phyloP scores from a whole-genome alignment of 2,113 vertebrate species.

The Boulengeromyrus knoepffleri region DNA sequence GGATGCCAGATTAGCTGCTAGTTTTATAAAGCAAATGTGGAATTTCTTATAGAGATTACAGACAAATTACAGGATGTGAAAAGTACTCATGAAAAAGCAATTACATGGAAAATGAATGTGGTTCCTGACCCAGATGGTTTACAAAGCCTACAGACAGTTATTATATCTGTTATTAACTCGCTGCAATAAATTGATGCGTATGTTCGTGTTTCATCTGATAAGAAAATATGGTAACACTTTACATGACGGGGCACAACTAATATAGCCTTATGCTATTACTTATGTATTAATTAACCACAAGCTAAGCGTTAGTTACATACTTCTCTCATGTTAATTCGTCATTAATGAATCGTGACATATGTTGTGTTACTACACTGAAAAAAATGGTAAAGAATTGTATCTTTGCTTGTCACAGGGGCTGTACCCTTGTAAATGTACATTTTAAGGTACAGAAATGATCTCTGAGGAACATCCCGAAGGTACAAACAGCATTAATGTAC shows the following conservation, averaged over 20 bases:
- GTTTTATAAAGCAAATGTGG: not conserved
- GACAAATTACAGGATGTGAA: slow-evolving; percentile 18
- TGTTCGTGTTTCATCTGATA: not conserved
- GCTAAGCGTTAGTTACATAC: not conserved
- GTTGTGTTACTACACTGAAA: not conserved
- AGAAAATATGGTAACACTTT: not conserved
- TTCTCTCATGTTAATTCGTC: not conserved
- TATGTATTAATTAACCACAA: not conserved
- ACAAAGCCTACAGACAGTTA: not conserved
- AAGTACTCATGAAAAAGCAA: slow-evolving; percentile 17
- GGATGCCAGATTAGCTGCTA: not conserved
- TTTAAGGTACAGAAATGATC: no score
- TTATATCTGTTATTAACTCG: not conserved
- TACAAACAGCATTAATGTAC: no score
- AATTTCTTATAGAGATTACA: not conserved
- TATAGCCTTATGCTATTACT: not conserved
- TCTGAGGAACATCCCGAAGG: no score
- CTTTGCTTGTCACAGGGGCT: no score
- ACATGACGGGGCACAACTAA: not conserved
- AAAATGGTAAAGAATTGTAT: no score
- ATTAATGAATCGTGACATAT: not conserved
- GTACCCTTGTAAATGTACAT: no score
- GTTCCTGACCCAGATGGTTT: not conserved
- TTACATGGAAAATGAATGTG: not conserved
- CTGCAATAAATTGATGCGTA: not conserved